Base-by-base conservation (phyloP, 2,113 vertebrate species). In the Antigone vipio region DNA sequence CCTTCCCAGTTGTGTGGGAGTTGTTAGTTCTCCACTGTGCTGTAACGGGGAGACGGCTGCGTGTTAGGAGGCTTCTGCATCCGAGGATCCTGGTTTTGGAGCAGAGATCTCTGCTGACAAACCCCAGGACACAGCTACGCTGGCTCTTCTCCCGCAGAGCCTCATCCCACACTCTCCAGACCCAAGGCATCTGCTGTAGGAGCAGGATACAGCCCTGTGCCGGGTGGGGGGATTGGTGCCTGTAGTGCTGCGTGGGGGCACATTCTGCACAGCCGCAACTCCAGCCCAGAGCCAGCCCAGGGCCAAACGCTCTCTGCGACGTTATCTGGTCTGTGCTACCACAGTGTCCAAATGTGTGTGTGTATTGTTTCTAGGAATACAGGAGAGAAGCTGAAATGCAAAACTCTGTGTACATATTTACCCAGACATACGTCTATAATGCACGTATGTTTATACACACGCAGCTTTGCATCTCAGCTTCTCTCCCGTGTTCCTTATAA, bases 381-480 rank as follows among this genome's bases (percentile, higher is more conserved):
- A 30, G 26, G 35, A 34, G 44, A 82, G 44, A 44, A 78, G 30
- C 56, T n/a, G 89, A 68, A 68, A 64, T 6, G 64, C 44, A 40
- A 27, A 40, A 4, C 24, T 38, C 38, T 9, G 13, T 47, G 69
- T 17, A 3, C 9, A 1, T 85, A 34, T 77, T 71, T 44, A 11
- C 50, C 15, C 78, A 67, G 42, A 6, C 8, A 0, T 0, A 3
- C 0, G 3, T 15, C 60, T 16, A 1, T 2, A 35, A 16, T 0
- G 38, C 12, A 0, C 0, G 5, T 4, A 1, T 26, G 11, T 30
- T 68, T 38, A 6, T 32, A 23, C 34, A 52, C n/a, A 12, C 42
- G 2, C 2, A 5, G 15, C 18, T 87, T n/a, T 22, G 40, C 76
- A 29, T 23, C 59, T 40, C 88, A 35, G 91, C 84, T 72, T 40